These are phyloP conservation scores for Scophthalmus maximus DNA, from an alignment of 2,113 vertebrate genomes.

Conservation along the genomic window DNA sequence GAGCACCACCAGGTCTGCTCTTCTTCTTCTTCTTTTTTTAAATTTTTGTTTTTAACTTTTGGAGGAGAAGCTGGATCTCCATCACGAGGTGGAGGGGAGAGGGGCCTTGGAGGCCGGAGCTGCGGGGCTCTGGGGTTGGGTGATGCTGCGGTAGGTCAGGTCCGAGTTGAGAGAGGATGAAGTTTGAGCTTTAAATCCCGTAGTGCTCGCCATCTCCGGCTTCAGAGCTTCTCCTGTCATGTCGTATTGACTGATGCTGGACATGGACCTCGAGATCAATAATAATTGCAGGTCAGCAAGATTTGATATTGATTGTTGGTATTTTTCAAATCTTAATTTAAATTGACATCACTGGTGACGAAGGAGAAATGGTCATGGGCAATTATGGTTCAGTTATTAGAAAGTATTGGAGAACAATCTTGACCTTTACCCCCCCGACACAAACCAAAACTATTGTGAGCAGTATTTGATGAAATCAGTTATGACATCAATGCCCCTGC, in stretches of 20 bases:
- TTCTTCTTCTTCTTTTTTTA: slow-evolving; percentile 50
- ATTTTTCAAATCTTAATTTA: slow-evolving; percentile 5
- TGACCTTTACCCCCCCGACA: slow-evolving; percentile 18
- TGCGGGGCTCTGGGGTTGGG: slow-evolving; percentile 19
- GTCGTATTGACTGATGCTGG: slow-evolving; percentile 24
- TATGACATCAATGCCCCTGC: slow-evolving; percentile 24
- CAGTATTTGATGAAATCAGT: slow-evolving; percentile 21
- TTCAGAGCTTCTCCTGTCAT: neutral
- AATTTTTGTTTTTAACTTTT: slow-evolving; percentile 53
- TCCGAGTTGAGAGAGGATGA: slow-evolving; percentile 2
- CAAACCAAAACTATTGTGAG: slow-evolving; percentile 18
- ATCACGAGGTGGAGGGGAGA: slow-evolving; percentile 45
- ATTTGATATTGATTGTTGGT: slow-evolving; percentile 45
- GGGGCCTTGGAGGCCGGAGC: slow-evolving; percentile 20
- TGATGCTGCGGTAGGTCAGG: slow-evolving; percentile 34
- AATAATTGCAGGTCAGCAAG: slow-evolving; percentile 29
- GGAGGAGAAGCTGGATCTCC: slow-evolving; percentile 60
- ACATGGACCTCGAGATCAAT: slow-evolving; percentile 32
- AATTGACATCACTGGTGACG: neutral
- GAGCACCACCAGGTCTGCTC: slow-evolving; percentile 49
- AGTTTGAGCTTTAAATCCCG: slow-evolving; percentile 15
- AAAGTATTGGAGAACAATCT: slow-evolving; percentile 1
- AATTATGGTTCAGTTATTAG: slow-evolving; percentile 10
- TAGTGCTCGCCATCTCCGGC: neutral
- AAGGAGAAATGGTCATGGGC: neutral